Evolutionary conservation across 2,797 vertebrate genomes (phyloP).

Genomic region (Typhlichthys eigenmanni): DNA sequence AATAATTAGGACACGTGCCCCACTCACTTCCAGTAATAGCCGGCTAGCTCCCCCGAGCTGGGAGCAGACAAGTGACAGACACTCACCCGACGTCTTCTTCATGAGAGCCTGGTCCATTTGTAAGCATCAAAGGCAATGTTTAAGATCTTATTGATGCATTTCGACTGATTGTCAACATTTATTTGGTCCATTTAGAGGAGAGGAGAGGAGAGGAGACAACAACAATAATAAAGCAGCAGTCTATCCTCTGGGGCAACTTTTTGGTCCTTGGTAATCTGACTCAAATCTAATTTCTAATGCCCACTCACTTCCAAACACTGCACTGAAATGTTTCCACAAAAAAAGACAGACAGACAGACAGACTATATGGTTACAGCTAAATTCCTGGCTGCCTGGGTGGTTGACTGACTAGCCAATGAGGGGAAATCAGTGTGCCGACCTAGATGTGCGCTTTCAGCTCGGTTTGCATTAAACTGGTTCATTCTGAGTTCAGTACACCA

Average conservation of each 20-base stretch:
- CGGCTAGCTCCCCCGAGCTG: conserved; percentile 26
- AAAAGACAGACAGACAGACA: conserved; percentile 16
- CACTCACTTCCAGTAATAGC: conserved; percentile 31
- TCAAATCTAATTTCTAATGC: conserved; percentile 63
- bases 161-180: background rate
- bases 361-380: conserved; percentile 9
- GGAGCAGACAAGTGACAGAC: conserved; percentile 15
- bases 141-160: background rate
- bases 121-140: conserved; percentile 8
- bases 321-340: conserved; percentile 48
- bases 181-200: background rate
- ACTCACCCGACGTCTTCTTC: background rate
- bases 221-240: background rate
- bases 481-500: conserved; percentile 58
- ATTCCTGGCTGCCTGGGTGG: conserved; percentile 14
- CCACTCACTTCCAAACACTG: conserved; percentile 67
- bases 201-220: conserved; percentile 17
- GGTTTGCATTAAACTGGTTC: conserved; percentile 48
- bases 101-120: background rate
- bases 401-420: conserved; percentile 31
- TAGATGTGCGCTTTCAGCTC: conserved; percentile 62
- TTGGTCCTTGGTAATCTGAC: conserved; percentile 55
- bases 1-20: conserved; percentile 64
- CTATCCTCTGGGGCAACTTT: conserved; percentile 54
- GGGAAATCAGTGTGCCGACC: conserved; percentile 65